Evolutionary conservation across 1,140 invertebrate genomes (phyloP).

Genomic region (Idris sp.): DNA sequence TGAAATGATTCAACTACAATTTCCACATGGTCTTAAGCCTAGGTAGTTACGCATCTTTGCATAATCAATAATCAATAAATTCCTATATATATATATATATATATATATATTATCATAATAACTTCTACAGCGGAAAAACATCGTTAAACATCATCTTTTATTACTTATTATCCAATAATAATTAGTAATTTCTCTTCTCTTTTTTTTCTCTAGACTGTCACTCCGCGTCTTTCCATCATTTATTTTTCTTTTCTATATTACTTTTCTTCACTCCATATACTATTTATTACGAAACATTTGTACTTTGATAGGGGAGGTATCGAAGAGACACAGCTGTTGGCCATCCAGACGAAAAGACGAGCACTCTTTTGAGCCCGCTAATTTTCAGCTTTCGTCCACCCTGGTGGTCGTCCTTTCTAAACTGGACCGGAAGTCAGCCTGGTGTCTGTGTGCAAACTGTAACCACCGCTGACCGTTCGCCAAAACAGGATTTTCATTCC

Average conservation of each 20-base stretch:
- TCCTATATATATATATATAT: constrained; percentile 63
- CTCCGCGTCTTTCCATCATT: constrained; percentile 45
- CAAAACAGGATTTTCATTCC: too few species aligned
- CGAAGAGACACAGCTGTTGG: constrained; percentile 71
- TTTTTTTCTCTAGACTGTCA: constrained; percentile 27
- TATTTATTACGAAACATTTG: constrained; percentile 77
- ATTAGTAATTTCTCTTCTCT: constrained; percentile 65
- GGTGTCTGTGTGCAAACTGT: constrained; percentile 59
- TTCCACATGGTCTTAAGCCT: constrained; percentile 54
- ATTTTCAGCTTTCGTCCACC: too few species aligned
- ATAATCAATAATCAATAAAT: constrained; percentile 69
- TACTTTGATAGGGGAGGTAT: constrained; percentile 77
- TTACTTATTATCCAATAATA: constrained; percentile 67
- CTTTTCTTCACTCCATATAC: constrained; percentile 71
- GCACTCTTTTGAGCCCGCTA: too few species aligned
- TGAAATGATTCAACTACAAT: background rate
- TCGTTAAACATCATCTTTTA: constrained; percentile 72
- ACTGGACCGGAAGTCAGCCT: constrained; percentile 54
- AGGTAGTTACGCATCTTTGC: constrained; percentile 62
- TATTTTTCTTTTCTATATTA: constrained; percentile 65
- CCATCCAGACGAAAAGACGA: too few species aligned
- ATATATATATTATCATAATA: constrained; percentile 72
- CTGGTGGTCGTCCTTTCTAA: constrained; percentile 24
- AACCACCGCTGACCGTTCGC: too few species aligned
- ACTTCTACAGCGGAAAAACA: constrained; percentile 76